Evolutionary conservation across 2,113 vertebrate genomes (phyloP).

Genomic region (Rhynchomys soricoides): DNA sequence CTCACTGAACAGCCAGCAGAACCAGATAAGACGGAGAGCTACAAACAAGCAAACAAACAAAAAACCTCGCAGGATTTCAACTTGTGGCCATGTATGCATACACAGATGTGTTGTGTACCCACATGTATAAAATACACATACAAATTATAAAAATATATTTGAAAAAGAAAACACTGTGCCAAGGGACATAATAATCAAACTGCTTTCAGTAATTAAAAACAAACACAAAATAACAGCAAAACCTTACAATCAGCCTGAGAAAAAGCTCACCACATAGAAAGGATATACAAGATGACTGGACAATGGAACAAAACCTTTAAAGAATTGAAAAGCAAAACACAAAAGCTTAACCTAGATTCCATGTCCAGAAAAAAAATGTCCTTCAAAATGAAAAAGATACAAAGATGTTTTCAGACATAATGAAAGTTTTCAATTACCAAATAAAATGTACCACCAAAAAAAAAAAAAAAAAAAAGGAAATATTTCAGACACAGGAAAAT

Average conservation of each 20-base stretch:
- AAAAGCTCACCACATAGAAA: not conserved
- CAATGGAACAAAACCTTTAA: slow-evolving; percentile 45
- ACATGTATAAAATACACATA: not conserved
- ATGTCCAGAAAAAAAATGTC: slow-evolving; percentile 38
- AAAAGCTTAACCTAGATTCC: slow-evolving; percentile 35
- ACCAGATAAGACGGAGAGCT: not conserved
- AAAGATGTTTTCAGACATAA: slow-evolving; percentile 54
- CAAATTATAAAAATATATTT: not conserved
- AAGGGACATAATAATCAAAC: not conserved
- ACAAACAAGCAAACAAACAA: not conserved
- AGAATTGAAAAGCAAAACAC: slow-evolving; percentile 33
- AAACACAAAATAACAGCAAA: not conserved
- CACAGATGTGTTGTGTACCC: not conserved
- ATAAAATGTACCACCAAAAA: slow-evolving; percentile 48
- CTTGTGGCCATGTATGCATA: not conserved
- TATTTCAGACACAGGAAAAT: slow-evolving; percentile 54
- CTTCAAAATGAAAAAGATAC: slow-evolving; percentile 22
- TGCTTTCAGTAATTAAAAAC: slow-evolving; percentile 5
- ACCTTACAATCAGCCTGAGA: slow-evolving; percentile 27
- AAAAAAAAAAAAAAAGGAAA: slow-evolving; percentile 58
- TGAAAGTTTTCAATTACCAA: slow-evolving; percentile 54
- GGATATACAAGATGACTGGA: not conserved
- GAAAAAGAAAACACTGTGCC: not conserved
- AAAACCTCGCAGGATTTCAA: not conserved
- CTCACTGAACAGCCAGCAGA: not conserved